A percentile compares a stretch with the other conserved stretches of the same genome.
Evolutionary conservation across 1,140 invertebrate genomes (phyloP).

Genomic region (Lordiphosa clarofinis): DNA sequence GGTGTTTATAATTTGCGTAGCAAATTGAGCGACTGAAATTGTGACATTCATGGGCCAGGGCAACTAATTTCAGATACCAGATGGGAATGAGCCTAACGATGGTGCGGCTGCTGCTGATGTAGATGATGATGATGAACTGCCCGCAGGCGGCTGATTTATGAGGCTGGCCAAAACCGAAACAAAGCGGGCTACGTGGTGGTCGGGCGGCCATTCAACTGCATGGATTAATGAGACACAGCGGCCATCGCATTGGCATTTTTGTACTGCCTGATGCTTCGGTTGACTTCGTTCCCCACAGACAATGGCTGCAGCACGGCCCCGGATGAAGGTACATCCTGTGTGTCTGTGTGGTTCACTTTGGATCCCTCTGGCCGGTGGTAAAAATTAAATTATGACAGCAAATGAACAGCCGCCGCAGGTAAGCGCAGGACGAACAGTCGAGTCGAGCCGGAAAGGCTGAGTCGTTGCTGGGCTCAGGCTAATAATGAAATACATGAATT

Average conservation of each 20-base stretch:
- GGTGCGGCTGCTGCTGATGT: constrained; percentile 10
- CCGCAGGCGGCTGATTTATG: constrained; percentile 66
- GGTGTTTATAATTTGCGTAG: constrained; percentile 70
- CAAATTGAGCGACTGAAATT: constrained; percentile 69
- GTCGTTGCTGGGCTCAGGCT: constrained; percentile 37
- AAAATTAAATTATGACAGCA: constrained; percentile 77
- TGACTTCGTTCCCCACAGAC: constrained; percentile 34
- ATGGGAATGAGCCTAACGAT: constrained; percentile 30
- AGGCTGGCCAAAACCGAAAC: constrained; percentile 41
- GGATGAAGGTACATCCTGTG: constrained; percentile 33
- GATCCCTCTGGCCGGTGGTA: constrained; percentile 44
- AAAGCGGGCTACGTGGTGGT: constrained; percentile 33
- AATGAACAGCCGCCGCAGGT: constrained; percentile 61
- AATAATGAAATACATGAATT: constrained; percentile 78
- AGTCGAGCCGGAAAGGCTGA: constrained; percentile 47
- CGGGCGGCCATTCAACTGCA: constrained; percentile 61
- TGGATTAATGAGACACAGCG: constrained; percentile 71
- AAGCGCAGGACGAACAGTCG: constrained; percentile 12
- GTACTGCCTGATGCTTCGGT: constrained; percentile 31
- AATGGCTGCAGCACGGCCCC: constrained; percentile 22
- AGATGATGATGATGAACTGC: constrained; percentile 68
- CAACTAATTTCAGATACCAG: constrained; percentile 59
- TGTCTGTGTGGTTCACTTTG: constrained; percentile 27
- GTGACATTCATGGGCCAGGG: constrained; percentile 54
- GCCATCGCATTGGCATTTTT: constrained; percentile 46